A percentile compares a stretch with the other conserved stretches of the same genome.
Conservation (phyloP, 1,140 invertebrate genomes). For the Bilobella aurantiaca region DNA sequence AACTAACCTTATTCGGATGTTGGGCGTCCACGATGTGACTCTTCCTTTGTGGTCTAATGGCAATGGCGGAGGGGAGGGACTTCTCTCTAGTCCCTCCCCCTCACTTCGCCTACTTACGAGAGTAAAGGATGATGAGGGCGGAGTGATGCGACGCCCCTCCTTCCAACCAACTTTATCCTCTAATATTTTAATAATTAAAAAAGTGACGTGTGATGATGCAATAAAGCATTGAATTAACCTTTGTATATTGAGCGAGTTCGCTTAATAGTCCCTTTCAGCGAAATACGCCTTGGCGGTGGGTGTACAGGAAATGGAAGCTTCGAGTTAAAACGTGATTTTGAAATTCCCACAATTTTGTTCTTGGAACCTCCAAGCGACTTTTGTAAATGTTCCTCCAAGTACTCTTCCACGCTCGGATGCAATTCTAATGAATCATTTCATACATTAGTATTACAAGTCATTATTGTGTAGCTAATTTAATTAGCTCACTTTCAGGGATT, state of each 20-base stretch:
- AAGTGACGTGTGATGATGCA: background rate
- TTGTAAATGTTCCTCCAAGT: slow-evolving; percentile 74
- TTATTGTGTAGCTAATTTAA: background rate
- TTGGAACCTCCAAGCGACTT: slow-evolving; percentile 59
- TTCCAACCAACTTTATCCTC: slow-evolving; percentile 21
- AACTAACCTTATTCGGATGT: no score
- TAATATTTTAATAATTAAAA: background rate
- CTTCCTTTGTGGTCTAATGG: no score
- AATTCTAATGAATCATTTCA: slow-evolving; percentile 46
- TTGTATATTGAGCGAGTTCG: slow-evolving; percentile 64
- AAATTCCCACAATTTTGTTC: slow-evolving; percentile 24
- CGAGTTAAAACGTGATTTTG: slow-evolving; percentile 6
- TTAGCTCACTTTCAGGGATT: slow-evolving; percentile 58
- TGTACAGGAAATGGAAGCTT: slow-evolving; percentile 9
- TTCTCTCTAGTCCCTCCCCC: no score
- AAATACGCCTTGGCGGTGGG: slow-evolving; percentile 51
- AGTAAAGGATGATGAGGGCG: no score
- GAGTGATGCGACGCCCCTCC: slow-evolving; percentile 17
- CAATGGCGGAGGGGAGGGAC: no score
- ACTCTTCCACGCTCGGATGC: slow-evolving; percentile 70
- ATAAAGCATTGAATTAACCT: slow-evolving; percentile 12
- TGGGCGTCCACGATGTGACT: no score
- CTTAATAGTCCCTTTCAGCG: slow-evolving; percentile 72
- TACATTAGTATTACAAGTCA: background rate
- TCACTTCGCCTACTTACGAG: no score